phyloP scores from a whole-genome alignment of 92 coral and sea anemone genomes.

The Palythoa grandis region DNA sequence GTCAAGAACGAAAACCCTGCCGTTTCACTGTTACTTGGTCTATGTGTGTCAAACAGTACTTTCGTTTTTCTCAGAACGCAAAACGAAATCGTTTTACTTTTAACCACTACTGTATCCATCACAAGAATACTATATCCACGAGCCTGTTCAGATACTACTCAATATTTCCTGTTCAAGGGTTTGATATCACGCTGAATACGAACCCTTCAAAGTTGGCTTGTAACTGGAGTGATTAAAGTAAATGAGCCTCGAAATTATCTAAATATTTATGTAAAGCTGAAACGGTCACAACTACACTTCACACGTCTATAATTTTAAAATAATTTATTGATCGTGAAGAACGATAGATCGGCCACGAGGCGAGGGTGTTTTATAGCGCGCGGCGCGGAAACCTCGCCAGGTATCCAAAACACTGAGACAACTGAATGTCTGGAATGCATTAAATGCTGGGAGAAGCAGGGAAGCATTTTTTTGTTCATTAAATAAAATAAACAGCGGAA shows the following conservation, averaged over 20 bases:
- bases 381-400: constrained; percentile 13
- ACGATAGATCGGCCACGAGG: not conserved
- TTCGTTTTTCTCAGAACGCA: not conserved
- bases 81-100: not conserved
- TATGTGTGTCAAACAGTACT: not conserved
- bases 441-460: not conserved
- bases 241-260: constrained; percentile 10
- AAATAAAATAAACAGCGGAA: not conserved
- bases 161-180: constrained; percentile 8
- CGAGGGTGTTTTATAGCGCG: not conserved
- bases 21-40: not conserved
- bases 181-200: not conserved
- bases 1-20: not conserved
- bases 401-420: not conserved
- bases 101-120: not conserved
- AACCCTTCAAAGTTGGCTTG: not conserved
- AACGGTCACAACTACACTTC: not conserved
- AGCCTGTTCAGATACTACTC: constrained; percentile 8
- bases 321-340: not conserved
- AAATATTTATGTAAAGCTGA: constrained; percentile 31
- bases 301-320: not conserved
- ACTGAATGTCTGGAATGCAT: constrained; percentile 28
- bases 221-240: not conserved
- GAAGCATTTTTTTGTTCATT: not conserved
- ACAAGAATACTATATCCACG: not conserved